Percentiles rank a stretch among this genome's conserved stretches.
phyloP scores from a whole-genome alignment of 2,888 invertebrate species.

The Autographa gamma region DNA sequence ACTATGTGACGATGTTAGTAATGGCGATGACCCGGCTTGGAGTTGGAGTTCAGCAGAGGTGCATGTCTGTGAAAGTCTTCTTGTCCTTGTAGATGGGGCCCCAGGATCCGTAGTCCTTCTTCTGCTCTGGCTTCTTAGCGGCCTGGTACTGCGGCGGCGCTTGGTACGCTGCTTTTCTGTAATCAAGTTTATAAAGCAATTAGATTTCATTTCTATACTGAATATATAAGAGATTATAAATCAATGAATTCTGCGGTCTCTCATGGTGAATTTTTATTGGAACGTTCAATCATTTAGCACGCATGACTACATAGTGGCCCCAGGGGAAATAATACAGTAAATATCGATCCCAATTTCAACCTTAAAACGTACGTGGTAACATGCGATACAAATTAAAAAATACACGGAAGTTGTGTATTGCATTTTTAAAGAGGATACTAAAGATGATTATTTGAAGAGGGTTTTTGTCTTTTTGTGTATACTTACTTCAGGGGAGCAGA shows the following conservation, averaged over 20 bases:
- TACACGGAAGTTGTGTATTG: background rate
- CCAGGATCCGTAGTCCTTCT: conserved; percentile 91
- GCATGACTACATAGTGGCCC: conserved; percentile 3
- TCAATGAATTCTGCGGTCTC: background rate
- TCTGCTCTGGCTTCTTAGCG: conserved; percentile 79
- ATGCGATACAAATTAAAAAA: background rate
- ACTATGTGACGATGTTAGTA: conserved; percentile 66
- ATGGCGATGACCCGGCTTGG: conserved; percentile 69
- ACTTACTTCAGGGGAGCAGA: conserved; percentile 82
- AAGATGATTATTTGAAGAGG: too few species aligned
- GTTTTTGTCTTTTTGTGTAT: conserved; percentile 1
- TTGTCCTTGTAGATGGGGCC: conserved; percentile 93
- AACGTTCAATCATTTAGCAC: conserved; percentile 4
- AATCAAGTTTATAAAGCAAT: conserved; percentile 45
- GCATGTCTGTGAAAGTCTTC: conserved; percentile 92
- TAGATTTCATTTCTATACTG: conserved; percentile 1
- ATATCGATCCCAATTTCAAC: conserved; percentile 4
- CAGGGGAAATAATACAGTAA: conserved; percentile 4
- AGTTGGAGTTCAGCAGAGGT: conserved; percentile 86
- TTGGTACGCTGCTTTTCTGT: conserved; percentile 73
- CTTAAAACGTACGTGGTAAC: background rate
- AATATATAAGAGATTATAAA: background rate
- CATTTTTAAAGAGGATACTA: background rate
- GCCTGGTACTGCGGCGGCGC: conserved; percentile 73
- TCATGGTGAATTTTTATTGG: background rate